These are phyloP conservation scores for Sminthurinus aureus DNA, from an alignment of 2,888 invertebrate genomes.

Conservation along the genomic window DNA sequence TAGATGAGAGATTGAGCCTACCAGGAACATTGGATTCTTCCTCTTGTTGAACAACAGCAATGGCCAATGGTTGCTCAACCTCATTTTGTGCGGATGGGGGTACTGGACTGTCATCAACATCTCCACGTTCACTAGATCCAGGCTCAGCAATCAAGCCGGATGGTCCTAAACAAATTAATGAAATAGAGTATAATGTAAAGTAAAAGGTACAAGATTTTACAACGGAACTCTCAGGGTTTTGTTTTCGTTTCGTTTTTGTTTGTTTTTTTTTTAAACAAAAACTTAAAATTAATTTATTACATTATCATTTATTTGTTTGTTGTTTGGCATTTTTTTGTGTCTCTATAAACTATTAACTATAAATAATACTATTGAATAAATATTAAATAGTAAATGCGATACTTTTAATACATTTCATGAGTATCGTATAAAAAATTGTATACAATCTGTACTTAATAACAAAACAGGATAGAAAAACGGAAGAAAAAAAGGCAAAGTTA, in stretches of 20 bases:
- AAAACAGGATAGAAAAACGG: background rate
- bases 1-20: background rate
- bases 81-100: constrained; percentile 49
- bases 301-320: background rate
- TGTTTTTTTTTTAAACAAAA: background rate
- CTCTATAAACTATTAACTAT: no score
- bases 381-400: no score
- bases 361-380: no score
- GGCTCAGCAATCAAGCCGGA: constrained; percentile 57
- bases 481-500: background rate
- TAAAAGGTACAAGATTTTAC: constrained; percentile 2
- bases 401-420: no score
- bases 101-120: constrained; percentile 51
- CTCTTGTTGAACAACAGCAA: constrained; percentile 58
- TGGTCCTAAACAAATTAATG: constrained; percentile 41
- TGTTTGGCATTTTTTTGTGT: no score
- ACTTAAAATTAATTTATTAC: constrained; percentile 23
- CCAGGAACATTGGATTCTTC: constrained; percentile 45
- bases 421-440: no score
- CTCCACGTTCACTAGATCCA: constrained; percentile 57
- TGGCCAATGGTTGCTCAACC: constrained; percentile 54
- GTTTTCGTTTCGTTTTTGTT: background rate
- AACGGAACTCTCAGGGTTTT: background rate
- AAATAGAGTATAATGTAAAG: constrained; percentile 6
- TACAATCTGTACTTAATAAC: background rate